Conservation (phyloP, 2,888 invertebrate species). For the Mantis religiosa region DNA sequence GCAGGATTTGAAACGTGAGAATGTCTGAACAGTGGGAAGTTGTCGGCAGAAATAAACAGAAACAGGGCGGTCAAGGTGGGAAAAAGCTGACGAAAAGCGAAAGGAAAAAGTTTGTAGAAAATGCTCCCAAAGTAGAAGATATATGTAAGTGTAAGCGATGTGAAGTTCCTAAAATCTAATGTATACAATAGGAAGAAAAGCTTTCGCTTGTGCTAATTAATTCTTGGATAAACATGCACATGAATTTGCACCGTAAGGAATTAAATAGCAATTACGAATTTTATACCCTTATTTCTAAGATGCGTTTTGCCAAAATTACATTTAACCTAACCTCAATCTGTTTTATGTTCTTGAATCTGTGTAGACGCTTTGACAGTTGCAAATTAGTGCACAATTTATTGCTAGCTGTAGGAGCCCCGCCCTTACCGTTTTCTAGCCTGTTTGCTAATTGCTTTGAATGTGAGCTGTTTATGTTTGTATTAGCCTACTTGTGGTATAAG, state of each 20-base stretch:
- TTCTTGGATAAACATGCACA: conserved; percentile 5
- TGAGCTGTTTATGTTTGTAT: background rate
- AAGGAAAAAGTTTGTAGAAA: conserved; percentile 58
- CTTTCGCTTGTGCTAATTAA: background rate
- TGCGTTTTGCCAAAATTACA: background rate
- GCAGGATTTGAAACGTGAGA: background rate
- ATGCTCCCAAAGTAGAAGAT: conserved; percentile 69
- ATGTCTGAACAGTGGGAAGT: conserved; percentile 36
- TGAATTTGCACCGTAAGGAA: no score
- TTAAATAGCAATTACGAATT: no score
- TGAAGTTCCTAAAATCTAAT: background rate
- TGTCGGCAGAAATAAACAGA: conserved; percentile 59
- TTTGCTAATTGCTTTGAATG: background rate
- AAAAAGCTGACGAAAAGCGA: conserved; percentile 54
- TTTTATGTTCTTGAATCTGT: background rate
- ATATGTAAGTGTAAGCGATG: conserved; percentile 56
- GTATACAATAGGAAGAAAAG: background rate
- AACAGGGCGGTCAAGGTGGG: conserved; percentile 45
- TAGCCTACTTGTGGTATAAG: background rate
- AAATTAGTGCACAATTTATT: background rate
- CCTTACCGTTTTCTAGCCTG: background rate
- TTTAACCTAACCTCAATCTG: background rate
- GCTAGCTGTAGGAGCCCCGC: background rate
- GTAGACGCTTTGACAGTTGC: background rate
- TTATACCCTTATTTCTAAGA: no score